Base-by-base conservation (phyloP, 1,140 invertebrate species). In the Marisa cornuarietis region DNA sequence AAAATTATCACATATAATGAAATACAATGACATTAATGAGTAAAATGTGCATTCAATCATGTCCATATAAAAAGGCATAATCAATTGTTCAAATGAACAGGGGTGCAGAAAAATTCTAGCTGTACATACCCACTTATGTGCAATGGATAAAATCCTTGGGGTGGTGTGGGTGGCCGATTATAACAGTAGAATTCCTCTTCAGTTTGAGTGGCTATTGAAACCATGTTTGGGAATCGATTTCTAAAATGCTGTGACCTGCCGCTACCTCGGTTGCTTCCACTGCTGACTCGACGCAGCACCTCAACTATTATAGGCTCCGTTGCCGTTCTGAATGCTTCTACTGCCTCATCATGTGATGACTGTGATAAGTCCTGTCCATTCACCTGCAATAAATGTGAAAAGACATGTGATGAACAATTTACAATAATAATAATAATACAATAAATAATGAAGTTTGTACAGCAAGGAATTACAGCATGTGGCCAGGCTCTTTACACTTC, bases 221-320 rank as follows among this genome's bases (percentile, higher is more conserved):
- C 89, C 87, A 90, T 88, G 73, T 82, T 58, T 18, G 16, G 54
- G 54, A 58, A 58, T 58, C 54, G 54, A 58, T 58, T 58, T 58
- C 54, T 58, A 58, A 11, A 58, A 58, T 58, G 54, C 54, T 58
- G 54, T 18, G 54, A 58, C 54, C 5, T 31, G 52, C 61, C 10
- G 26, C 61, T 49, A 61, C 26, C 49, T 13, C 51, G 20, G 76
- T 51, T 51, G 49, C 76, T 88, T 76, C 79, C 84, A 71, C 84
- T 86, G 79, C 86, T 87, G 66, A 84, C 86, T 54, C 93, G 92
- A 75, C 94, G 91, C 61, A 94, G 90, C 42, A 95, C 94, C 90
- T 95, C 94, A 54, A 95, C 94, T 79, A 94, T 92, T 84, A 95
- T 94, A 72, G 94, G 94, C 87, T 95, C 94, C 84, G 94, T 92